Percentiles rank a stretch among this genome's conserved stretches.
phyloP scores from a whole-genome alignment of 2,797 vertebrate species.

The Pempheris klunzingeri region DNA sequence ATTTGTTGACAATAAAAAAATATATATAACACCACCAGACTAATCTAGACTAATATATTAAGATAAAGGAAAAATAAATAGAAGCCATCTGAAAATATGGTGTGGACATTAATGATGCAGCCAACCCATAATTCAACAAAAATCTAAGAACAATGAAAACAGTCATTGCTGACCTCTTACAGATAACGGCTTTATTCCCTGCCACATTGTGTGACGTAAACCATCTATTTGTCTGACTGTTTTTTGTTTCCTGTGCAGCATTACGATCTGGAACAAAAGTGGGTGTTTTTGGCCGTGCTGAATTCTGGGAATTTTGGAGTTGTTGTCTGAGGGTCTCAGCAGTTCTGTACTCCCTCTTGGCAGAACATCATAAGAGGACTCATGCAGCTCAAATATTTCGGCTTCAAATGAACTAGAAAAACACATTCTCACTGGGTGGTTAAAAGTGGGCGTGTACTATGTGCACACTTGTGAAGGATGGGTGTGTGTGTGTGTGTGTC shows the following conservation, averaged over 20 bases:
- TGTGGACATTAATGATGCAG: background rate
- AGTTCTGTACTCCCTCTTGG: constrained; percentile 79
- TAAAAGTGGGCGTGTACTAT: constrained; percentile 76
- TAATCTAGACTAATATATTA: background rate
- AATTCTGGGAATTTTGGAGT: constrained; percentile 84
- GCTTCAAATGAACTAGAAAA: constrained; percentile 86
- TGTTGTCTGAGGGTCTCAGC: constrained; percentile 86
- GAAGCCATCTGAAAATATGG: background rate
- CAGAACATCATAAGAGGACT: constrained; percentile 84
- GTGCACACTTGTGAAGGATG: constrained; percentile 62
- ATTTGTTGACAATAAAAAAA: background rate
- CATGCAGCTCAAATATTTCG: constrained; percentile 85
- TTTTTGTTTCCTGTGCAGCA: constrained; percentile 66
- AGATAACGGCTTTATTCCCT: constrained; percentile 19
- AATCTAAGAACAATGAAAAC: constrained; percentile 12
- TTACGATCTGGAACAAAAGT: constrained; percentile 75
- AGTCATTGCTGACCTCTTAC: constrained; percentile 1
- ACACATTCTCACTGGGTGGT: constrained; percentile 80
- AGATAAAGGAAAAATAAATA: background rate
- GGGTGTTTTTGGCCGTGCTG: constrained; percentile 78
- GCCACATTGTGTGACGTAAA: constrained; percentile 43
- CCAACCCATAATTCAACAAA: background rate
- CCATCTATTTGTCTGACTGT: constrained; percentile 37
- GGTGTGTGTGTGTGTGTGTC: constrained; percentile 30
- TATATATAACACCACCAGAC: background rate